Percentiles rank a stretch among this genome's conserved stretches.
Evolutionary conservation across 2,113 vertebrate species (phyloP).

Genomic region (Dryoscopus gambensis): DNA sequence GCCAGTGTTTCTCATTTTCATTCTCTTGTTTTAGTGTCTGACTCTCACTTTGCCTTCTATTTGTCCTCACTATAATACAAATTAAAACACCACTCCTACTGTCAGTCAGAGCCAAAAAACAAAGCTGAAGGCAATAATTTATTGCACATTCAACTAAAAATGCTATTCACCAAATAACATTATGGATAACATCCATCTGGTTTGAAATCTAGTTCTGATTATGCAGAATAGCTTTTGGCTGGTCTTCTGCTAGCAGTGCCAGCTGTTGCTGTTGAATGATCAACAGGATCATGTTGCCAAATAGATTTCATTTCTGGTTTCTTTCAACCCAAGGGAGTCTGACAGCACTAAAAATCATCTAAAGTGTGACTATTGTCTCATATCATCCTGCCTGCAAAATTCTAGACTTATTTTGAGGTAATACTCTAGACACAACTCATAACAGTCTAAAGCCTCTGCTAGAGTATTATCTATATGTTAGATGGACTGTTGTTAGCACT

Average conservation of each 20-base stretch:
- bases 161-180: conserved; percentile 21
- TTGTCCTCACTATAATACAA: conserved; percentile 28
- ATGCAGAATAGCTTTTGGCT: conserved; percentile 48
- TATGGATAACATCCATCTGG: conserved; percentile 48
- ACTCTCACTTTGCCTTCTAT: conserved; percentile 49
- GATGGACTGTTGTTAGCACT: background rate
- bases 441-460: background rate
- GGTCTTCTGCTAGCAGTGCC: background rate
- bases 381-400: background rate
- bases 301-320: background rate
- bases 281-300: background rate
- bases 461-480: background rate
- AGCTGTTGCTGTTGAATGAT: conserved; percentile 44
- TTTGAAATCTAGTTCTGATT: conserved; percentile 46
- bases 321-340: background rate
- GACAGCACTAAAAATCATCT: background rate
- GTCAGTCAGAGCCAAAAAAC: conserved; percentile 7
- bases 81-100: conserved; percentile 22
- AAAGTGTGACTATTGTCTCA: background rate
- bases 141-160: conserved; percentile 3
- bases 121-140: conserved; percentile 34
- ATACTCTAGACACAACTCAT: background rate
- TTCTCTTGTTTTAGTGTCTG: conserved; percentile 10
- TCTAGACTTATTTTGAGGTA: background rate
- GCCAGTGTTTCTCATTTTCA: conserved; percentile 14